Base-by-base conservation (phyloP, 2,797 vertebrate species). In the Acrossocheilus wenchowensis region DNA sequence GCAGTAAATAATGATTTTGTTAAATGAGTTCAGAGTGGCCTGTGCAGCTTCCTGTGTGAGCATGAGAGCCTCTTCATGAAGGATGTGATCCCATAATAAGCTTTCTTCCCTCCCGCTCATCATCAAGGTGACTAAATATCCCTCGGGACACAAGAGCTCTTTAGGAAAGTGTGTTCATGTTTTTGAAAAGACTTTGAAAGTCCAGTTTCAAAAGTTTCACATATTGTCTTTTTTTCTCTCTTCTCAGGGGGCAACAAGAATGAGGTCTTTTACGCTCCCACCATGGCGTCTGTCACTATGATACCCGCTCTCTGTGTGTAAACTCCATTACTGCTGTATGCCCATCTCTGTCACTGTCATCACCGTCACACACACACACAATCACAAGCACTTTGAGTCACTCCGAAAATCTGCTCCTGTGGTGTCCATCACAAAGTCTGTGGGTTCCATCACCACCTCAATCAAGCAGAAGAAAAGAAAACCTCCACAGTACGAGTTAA, bases 261-360 rank as follows among this genome's bases (percentile, higher is more conserved):
- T 87, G 78, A 85, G 64, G 14, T 82, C n/a, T 88, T 87, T 83
- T 81, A 80, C 72, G 36, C 91, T 88, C 84, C 91, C 91, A 88
- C 90, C 10, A 90, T n/a, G 89, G 88, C 91, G 87, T 93, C 90
- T 93, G 91, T 93, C 93, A 92, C 84, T 82, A 88, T 93, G 91
- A 93, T 92, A 90, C 93, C 92, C 92, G 92, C 88, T 57, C 82
- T 86, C 89, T 3, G 88, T 91, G 84, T 88, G 89, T 92, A 94
- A 93, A 93, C 93, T 94, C 92, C 93, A 94, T 95, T 91, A 90
- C 81, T 64, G 73, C 74, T 39, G 77, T 81, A 69, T 75, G 77
- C 75, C 64, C 68, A 78, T 89, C 89, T 86, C 83, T 82, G 41
- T 83, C 87, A 78, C 54, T 69, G 79, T 77, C 78, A 84, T 41